Base-by-base conservation (phyloP, 2,797 vertebrate genomes). In the Hydrolagus colliei region DNA sequence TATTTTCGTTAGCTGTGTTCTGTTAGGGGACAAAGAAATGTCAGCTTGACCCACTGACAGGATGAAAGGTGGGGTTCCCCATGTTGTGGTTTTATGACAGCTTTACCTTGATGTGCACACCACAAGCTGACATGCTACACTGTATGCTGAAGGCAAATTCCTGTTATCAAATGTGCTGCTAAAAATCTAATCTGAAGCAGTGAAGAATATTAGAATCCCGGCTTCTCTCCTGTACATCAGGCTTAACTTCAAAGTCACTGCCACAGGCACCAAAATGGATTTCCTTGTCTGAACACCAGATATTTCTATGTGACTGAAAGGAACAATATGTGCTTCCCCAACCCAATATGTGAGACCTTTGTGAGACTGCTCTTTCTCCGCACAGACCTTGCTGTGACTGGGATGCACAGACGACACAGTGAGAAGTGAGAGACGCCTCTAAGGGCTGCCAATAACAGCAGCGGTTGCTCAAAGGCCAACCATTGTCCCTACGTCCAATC, bases 181-280 rank as follows among this genome's bases (percentile, higher is more conserved):
- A 35, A 71, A 84, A 84, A 84, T 84, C 79, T 68, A 84, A 71
- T 11, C 71, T 84, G 65, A 71, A 84, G 52, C 35, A 84, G 32
- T 9, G 65, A 14, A 84, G 14, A 67, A 84, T 35, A 35, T 84
- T 84, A 35, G 79, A 84, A 71, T 84, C 79, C 68, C 65, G 71
- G 79, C 32, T 68, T 18, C 79, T 41, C 71, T 71, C 32, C 79
- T 84, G 79, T 71, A 67, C 18, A 35, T 84, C 79, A 84, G 79
- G 52, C 79, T 77, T 77, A 61, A 77, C 75, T 84, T 84, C 79
- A 84, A 84, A 84, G 65, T 27, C 22, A 84, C 13, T 84, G 79
- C 79, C 79, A 1, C 41, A 84, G 79, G 79, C 79, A 41, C 65
- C 71, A 67, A 84, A 84, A 84, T 68, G 20, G 14, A 71, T 84